Evolutionary conservation across 2,797 vertebrate genomes (phyloP), one percentile per base, ranked within the genome.

Genomic region (Aeoliscus strigatus): DNA sequence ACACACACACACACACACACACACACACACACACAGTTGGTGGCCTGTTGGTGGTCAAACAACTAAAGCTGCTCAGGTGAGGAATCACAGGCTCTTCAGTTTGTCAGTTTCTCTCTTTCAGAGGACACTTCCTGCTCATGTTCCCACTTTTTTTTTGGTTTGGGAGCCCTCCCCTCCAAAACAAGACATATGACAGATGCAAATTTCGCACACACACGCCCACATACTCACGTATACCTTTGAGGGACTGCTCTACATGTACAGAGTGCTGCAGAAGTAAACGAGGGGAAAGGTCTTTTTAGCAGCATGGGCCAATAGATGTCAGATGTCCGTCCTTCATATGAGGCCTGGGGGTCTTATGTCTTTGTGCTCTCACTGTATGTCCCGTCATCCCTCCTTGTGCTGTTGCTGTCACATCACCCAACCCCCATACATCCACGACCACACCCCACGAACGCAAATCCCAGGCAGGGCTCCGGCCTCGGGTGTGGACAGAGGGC

Each of bases 201-300:
- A 47, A 42, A 42, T 63, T 47, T 25, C 59, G 14, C 47, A 34
- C 49, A 36, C 59, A 44, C 61, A 28, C 58, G 31, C 44, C 2
- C 58, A 38, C 53, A 24, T 54, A 13, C 67, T 4, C 66, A 65
- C 54, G 42, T 63, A 51, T 26, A 60, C 54, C 66, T 48, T 67
- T 83, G 80, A 80, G 59, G 57, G 64, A 71, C 73, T 64, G 66
- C 66, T 81, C 64, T 79, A 82, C 75, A 80, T 71, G 77, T 73
- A 75, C 80, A 83, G 77, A 80, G 73, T 80, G 80, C 71, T 76
- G 77, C 73, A 79, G 67, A 67, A 70, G 78, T 80, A 51, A 24
- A 78, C 75, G 72, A 80, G 70, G 68, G 64, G 60, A 21, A 21
- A 68, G 66, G 58, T 73, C 67, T 80, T 67, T 78, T 64, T 75